phyloP scores from a whole-genome alignment of 2,888 invertebrate species.

The Liodrosophila aerea region DNA sequence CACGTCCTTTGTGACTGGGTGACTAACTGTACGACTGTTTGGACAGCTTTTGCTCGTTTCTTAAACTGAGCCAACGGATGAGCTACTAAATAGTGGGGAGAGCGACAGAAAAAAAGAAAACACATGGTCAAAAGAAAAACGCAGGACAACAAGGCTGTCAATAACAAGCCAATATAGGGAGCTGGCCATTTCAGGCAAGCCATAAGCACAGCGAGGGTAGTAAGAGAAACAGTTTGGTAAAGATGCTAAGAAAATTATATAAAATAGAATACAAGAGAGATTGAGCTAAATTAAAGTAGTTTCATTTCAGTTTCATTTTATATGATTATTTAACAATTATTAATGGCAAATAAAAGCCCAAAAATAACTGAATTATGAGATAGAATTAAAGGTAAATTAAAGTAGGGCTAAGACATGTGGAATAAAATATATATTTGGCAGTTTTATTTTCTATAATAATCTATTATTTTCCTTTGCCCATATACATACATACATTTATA shows the following conservation, averaged over 20 bases:
- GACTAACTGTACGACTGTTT: conserved; percentile 58
- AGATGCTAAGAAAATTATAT: neutral
- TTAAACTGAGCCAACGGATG: conserved; percentile 22
- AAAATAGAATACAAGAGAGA: neutral
- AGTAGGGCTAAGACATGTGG: too few relatives aligned
- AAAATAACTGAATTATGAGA: too few relatives aligned
- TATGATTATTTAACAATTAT: too few relatives aligned
- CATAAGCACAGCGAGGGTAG: conserved; percentile 30
- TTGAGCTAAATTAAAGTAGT: neutral
- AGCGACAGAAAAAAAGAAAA: conserved; percentile 16
- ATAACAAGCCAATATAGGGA: conserved; percentile 64
- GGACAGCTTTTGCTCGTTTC: conserved; percentile 52
- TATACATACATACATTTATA: neutral
- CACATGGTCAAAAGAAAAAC: conserved; percentile 16
- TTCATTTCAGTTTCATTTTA: too few relatives aligned
- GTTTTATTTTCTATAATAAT: too few relatives aligned
- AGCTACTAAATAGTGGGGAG: conserved; percentile 5
- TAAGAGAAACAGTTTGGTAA: neutral
- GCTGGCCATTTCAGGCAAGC: conserved; percentile 28
- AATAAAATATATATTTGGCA: too few relatives aligned
- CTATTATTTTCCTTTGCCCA: too few relatives aligned
- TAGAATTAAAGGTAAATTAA: too few relatives aligned
- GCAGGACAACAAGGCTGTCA: conserved; percentile 65
- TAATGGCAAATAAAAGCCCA: too few relatives aligned
- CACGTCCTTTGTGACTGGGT: conserved; percentile 52